These are phyloP conservation scores for Tethea ocularis DNA, from an alignment of 2,888 invertebrate species.

Conservation along the genomic window DNA sequence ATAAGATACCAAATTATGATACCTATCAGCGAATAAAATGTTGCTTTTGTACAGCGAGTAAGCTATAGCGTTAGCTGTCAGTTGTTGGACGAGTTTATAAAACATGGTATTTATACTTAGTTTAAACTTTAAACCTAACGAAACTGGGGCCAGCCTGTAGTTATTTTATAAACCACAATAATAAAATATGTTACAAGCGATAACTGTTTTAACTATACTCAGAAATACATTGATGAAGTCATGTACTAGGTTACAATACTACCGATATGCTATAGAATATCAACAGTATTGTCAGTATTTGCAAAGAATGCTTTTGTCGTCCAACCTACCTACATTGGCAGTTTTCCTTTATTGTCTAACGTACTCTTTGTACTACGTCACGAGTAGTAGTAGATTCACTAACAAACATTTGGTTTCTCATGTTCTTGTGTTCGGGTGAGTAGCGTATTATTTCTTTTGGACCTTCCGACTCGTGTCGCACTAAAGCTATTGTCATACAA, in stretches of 20 bases:
- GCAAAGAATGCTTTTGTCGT: not conserved
- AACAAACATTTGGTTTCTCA: not conserved
- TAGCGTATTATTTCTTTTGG: not conserved
- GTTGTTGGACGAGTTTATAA: too few species aligned
- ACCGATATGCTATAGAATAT: not conserved
- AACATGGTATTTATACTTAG: not conserved
- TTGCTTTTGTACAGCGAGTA: too few species aligned
- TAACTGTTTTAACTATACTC: not conserved
- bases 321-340: conserved; percentile 3
- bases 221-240: not conserved
- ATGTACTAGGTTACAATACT: not conserved
- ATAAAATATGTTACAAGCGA: not conserved
- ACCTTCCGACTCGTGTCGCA: not conserved
- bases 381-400: not conserved
- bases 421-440: not conserved
- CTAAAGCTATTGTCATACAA: conserved; percentile 50
- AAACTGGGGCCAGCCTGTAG: too few species aligned
- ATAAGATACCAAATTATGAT: too few species aligned
- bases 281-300: not conserved
- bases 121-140: not conserved
- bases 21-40: too few species aligned
- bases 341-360: conserved; percentile 9
- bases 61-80: too few species aligned
- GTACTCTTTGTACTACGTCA: not conserved
- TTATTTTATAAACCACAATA: not conserved